Evolutionary conservation across 1,140 invertebrate species (phyloP).

Genomic region (Rhyzopertha dominica): DNA sequence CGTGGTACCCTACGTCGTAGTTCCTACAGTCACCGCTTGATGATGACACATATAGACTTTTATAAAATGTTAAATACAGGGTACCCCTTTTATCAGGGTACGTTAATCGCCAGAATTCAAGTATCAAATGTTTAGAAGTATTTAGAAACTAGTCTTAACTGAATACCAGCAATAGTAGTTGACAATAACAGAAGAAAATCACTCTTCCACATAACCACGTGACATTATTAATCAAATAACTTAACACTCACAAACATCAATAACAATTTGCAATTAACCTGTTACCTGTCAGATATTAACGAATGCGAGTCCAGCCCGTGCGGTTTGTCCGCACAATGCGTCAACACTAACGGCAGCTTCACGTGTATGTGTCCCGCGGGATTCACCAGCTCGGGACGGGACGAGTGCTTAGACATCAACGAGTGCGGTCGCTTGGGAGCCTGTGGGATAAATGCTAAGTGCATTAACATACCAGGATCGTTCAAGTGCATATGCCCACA

Average conservation of each 20-base stretch:
- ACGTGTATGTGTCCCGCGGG: slow-evolving; percentile 70
- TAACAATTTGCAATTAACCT: too few species aligned
- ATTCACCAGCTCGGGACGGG: slow-evolving; percentile 53
- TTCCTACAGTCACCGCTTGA: too few species aligned
- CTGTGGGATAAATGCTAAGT: slow-evolving; percentile 83
- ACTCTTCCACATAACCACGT: slow-evolving; percentile 12
- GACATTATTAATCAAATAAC: slow-evolving; percentile 8
- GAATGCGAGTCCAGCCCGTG: slow-evolving; percentile 61
- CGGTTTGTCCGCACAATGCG: slow-evolving; percentile 64
- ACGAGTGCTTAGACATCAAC: slow-evolving; percentile 59
- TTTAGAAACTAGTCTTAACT: too few species aligned
- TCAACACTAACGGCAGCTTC: slow-evolving; percentile 69
- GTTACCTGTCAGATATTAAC: slow-evolving; percentile 53
- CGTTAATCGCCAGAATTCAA: too few species aligned
- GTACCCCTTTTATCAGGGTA: too few species aligned
- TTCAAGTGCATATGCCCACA: slow-evolving; percentile 87
- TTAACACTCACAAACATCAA: not conserved
- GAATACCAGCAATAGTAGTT: not conserved
- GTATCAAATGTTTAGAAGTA: too few species aligned
- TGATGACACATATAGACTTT: too few species aligned
- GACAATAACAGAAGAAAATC: slow-evolving; percentile 20
- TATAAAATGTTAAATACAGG: too few species aligned
- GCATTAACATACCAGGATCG: slow-evolving; percentile 87
- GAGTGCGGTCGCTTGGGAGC: slow-evolving; percentile 61
- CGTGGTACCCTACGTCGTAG: too few species aligned